A percentile compares a stretch with the other conserved stretches of the same genome.
phyloP scores from a whole-genome alignment of 1,140 invertebrate genomes.

The Megalopta genalis region DNA sequence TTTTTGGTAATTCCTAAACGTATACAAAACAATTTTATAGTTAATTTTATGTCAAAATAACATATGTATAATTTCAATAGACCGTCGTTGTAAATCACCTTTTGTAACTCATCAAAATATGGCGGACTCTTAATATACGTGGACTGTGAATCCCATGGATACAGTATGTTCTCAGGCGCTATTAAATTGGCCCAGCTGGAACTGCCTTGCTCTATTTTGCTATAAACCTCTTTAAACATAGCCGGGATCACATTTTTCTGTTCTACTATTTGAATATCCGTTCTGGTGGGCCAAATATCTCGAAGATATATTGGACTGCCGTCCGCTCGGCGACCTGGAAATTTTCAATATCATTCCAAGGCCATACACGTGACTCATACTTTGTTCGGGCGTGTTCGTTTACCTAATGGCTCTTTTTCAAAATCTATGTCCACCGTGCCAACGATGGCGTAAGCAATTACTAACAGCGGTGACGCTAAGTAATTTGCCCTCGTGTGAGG shows the following conservation, averaged over 20 bases:
- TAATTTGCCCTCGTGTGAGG: conserved; percentile 98
- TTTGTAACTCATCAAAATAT: conserved; percentile 95
- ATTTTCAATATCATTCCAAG: background rate
- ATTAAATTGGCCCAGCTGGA: conserved; percentile 91
- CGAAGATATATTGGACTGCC: conserved; percentile 90
- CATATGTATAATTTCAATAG: no score
- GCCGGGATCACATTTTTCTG: conserved; percentile 94
- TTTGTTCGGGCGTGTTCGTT: conserved; percentile 34
- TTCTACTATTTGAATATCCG: conserved; percentile 95
- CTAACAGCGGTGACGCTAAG: conserved; percentile 95
- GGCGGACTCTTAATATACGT: conserved; percentile 98
- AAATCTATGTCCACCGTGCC: conserved; percentile 97
- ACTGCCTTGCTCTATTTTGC: conserved; percentile 92
- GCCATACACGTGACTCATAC: background rate
- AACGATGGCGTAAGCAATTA: conserved; percentile 98
- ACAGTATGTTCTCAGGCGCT: conserved; percentile 90
- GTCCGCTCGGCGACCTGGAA: conserved; percentile 84
- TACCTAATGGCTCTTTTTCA: conserved; percentile 92
- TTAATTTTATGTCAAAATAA: no score
- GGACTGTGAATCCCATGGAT: conserved; percentile 94
- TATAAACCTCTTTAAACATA: conserved; percentile 98
- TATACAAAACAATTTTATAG: conserved; percentile 31
- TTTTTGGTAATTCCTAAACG: conserved; percentile 81
- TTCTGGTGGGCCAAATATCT: conserved; percentile 97
- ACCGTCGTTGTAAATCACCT: conserved; percentile 73